Evolutionary conservation across 2,113 vertebrate species (phyloP), one percentile per base, ranked within the genome.

Genomic region (Pelecanus crispus): DNA sequence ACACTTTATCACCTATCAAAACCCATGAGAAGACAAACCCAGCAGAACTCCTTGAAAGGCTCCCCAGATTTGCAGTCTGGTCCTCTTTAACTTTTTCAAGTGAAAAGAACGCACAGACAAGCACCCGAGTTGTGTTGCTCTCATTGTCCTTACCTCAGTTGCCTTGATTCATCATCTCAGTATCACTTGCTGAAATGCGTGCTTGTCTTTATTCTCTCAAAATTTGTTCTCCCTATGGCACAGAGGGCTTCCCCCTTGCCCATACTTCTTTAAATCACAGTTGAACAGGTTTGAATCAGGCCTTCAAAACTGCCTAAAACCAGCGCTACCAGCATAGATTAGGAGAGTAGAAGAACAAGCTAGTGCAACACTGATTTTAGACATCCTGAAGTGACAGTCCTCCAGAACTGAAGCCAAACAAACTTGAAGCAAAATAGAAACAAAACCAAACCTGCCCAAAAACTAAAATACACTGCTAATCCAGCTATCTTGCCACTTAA

Each of bases 301-400:
- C 42, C 74, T 71, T 55, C 67, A 58, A 45, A 88, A 32, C 42
- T 3, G 24, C 28, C 11, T 66, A 73, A 59, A 85, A 6, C 17
- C 47, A 88, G 45, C 40, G 66, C 32, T 86, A 22, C 56, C 75
- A 63, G 38, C 50, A 55, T 0, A 61, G 24, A 28, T 7, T 7
- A 38, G 44, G n/a, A 77, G 7, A 24, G 15, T 2, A 66, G 83
- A 66, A 86, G 40, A 90, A 44, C 50, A 31, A 93, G 81, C 13
- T 3, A 86, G 8, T 13, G 26, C 2, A 0, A 83, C 47, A n/a
- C 42, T 2, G 0, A 58, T 71, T 90, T 56, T 1, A 15, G 75
- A 86, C 34, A 59, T 32, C 47, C 38, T 40, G 56, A 81, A 86
- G 55, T 25, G 1, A 70, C 10, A 17, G 1, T 8, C 40, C 68